Evolutionary conservation across 2,888 invertebrate genomes (phyloP).

Genomic region (Agrochola litura): DNA sequence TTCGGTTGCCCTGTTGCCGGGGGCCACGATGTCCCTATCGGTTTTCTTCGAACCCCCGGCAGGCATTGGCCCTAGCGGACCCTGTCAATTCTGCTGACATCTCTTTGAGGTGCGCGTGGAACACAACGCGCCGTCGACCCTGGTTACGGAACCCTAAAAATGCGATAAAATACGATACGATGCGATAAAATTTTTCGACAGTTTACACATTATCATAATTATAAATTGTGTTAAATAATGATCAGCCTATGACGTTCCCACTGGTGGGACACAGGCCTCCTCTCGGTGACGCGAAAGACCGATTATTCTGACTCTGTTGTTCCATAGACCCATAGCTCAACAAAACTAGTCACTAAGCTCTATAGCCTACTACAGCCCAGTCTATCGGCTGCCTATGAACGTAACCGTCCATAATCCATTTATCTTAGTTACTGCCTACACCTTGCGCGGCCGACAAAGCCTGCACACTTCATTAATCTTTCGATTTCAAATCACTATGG

Average conservation of each 20-base stretch:
- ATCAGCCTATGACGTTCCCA: neutral
- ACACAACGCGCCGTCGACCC: too few species aligned
- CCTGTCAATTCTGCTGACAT: too few species aligned
- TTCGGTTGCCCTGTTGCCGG: too few species aligned
- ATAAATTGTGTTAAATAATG: neutral
- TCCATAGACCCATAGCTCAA: neutral
- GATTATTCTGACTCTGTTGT: too few species aligned
- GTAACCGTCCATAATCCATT: constrained; percentile 41
- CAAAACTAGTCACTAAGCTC: constrained; percentile 2
- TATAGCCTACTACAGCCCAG: neutral
- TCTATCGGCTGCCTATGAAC: constrained; percentile 18
- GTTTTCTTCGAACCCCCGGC: too few species aligned
- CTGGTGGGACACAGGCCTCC: neutral
- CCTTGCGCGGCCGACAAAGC: constrained; percentile 38
- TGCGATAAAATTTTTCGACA: neutral
- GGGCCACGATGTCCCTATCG: too few species aligned
- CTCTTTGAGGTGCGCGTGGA: too few species aligned
- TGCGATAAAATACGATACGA: too few species aligned
- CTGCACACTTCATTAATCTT: constrained; percentile 53
- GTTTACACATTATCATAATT: neutral
- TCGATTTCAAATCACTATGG: constrained; percentile 28
- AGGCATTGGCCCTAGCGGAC: too few species aligned
- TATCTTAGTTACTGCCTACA: constrained; percentile 50
- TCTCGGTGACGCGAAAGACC: too few species aligned
- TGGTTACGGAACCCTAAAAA: too few species aligned